Base-by-base conservation (phyloP, 1,140 invertebrate species). In the Cotesia chilonis region DNA sequence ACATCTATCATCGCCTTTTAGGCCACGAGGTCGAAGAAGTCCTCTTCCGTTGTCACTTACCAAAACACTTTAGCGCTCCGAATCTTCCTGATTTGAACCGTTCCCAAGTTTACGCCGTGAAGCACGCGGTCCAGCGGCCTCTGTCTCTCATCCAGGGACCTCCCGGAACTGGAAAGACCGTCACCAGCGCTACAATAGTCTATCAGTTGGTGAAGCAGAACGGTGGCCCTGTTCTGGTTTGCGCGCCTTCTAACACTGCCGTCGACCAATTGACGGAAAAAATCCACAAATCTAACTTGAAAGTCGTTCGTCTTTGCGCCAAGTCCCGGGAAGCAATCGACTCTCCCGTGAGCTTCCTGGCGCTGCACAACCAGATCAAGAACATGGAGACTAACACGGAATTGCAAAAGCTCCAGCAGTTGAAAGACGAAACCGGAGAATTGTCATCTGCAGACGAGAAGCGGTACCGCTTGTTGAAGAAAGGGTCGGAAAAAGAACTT, bases 261-360 rank as follows among this genome's bases (percentile, higher is more conserved):
- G 98, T 99, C 0, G 98, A 99, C 87, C 98, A 99, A 81, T 88
- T 99, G 2, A 99, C 98, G 0, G 98, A 99, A 85, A 99, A 99
- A 85, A 99, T 99, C 63, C 98, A 99, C 84, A 91, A 93, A 76
- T 99, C 98, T 17, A 98, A 98, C 55, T 88, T 99, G 10, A 99
- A 99, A 87, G 95, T 99, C 5, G 96, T 99, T 0, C 90, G 98
- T 1, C 88, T 99, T 0, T 99, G 97, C 87, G 98, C 98, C 9
- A 99, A 99, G 86, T 98, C 96, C 1, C 90, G 98, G 52, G 98
- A 99, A 86, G 97, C 97, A 0, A 98, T 99, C 77, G 98, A 99
- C 82, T 99, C 97, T 0, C 96, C 96, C 0, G 98, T 99, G 0
- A 96, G 96, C 47, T 99, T 99, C 82, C 85, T 99, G 36, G 96